Evolutionary conservation across 2,797 vertebrate species (phyloP), one percentile per base, ranked within the genome.

Genomic region (Vultur gryphus): DNA sequence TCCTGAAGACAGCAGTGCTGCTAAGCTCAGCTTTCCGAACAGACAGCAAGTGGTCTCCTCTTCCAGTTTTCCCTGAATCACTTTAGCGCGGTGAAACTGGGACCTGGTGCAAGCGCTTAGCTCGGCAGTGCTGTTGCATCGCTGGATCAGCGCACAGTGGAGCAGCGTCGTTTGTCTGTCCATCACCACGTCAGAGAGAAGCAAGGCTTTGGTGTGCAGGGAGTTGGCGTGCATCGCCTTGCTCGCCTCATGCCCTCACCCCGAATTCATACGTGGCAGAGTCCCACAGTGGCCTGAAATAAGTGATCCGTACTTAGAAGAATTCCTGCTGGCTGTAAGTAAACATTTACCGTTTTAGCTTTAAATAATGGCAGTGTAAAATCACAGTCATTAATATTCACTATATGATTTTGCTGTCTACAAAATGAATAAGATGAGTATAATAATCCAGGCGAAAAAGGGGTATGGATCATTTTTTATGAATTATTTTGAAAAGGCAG

Each of bases 81-180:
- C 28, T 39, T 54, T 1, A 16, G 8, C 0, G 2, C 16, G 13
- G 26, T 25, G 67, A 61, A 37, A 13, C 37, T 10, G 70, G 49
- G 37, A 39, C 15, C 12, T 16, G 64, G n/a, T n/a, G 51, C 8
- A 9, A 71, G 37, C 1, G 0, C 52, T 37, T 17, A 9, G 49
- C 41, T 41, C 1, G 3, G 11, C 9, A 1, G 3, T 10, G 55
- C 43, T 59, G 37, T 5, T 4, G 16, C 44, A 4, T 6, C 33
- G 5, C 15, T 5, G 16, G 35, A 0, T 9, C 33, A 1, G 15
- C 6, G 39, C 14, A 1, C 3, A 2, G 23, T 2, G 24, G 26
- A 65, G 51, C 65, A 44, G 20, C 9, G 7, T 9, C 21, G 0
- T 18, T 11, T 13, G 19, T 26, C 15, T 29, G 44, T 25, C 48